Evolutionary conservation across 2,113 vertebrate genomes (phyloP), one percentile per base, ranked within the genome.

Genomic region (Coregonus clupeaformis): DNA sequence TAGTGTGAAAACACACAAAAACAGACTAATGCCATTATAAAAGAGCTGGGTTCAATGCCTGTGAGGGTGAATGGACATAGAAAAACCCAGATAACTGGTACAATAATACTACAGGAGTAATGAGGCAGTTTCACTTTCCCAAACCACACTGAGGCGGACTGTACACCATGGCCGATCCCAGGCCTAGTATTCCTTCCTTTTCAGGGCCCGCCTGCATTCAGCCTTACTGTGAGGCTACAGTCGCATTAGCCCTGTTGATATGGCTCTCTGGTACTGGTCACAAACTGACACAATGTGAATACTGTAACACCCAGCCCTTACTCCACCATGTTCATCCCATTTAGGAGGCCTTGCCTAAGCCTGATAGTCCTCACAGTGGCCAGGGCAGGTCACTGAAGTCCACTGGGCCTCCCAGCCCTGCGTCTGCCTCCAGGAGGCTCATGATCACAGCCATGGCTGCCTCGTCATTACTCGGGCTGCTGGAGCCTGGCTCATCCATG

Each of bases 371-470:
- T 97, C 92, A 99, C 94, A 99, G 89, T 70, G 98, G 98, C 98
- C 98, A 99, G 4, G 98, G 98, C 77, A 99, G 94, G 89, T 99
- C 98, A 3, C 97, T 99, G 87, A 99, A 99, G 91, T 99, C 98
- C 42, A 99, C 98, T 0, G 98, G 98, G 16, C 98, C 98, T 0
- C 98, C 98, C 0, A 99, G 94, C 73, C 98, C 97, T 2, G 98
- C 97, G 36, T 99, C 98, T 0, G 98, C 98, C 94, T 99, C 98
- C 89, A 99, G 90, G 80, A 99, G 94, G 82, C 97, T 99, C 98
- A 99, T 99, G 77, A 99, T 99, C 68, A 99, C 98, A 0, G 98
- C 97, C 98, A 99, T 99, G 4, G 98, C 98, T 0, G 98, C 98
- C 88, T 99, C 98, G 0, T 99, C 98, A 0, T 98, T 98, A 87